phyloP scores from a whole-genome alignment of 1,140 invertebrate genomes.

The Leptopilina clavipes region DNA sequence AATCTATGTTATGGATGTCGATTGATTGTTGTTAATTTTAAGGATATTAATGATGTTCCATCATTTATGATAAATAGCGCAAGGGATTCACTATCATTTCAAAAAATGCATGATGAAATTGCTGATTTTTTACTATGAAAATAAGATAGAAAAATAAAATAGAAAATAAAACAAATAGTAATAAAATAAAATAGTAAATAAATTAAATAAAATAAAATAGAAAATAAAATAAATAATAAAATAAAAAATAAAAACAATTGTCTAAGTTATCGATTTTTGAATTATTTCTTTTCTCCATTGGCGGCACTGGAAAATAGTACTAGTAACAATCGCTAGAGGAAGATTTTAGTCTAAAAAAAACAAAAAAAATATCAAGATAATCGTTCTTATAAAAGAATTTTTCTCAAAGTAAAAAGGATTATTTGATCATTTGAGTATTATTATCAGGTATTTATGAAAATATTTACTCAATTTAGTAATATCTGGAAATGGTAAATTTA shows the following conservation, averaged over 20 bases:
- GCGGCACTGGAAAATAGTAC: no score
- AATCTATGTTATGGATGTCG: conserved; percentile 68
- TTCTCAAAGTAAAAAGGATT: neutral
- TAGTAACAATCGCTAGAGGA: no score
- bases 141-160: neutral
- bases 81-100: conserved; percentile 48
- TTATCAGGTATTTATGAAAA: neutral
- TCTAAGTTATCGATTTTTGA: neutral
- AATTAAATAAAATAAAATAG: no score
- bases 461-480: neutral
- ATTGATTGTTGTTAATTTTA: conserved; percentile 61
- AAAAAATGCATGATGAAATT: conserved; percentile 63
- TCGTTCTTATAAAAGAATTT: neutral
- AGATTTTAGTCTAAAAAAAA: no score
- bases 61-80: conserved; percentile 48
- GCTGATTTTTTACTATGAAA: conserved; percentile 60
- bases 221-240: no score
- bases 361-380: no score
- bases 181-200: conserved; percentile 34
- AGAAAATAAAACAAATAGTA: no score
- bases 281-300: no score
- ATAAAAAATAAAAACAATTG: no score
- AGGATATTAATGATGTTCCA: conserved; percentile 50
- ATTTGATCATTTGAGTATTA: neutral
- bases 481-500: neutral